Percentiles rank a stretch among this genome's conserved stretches.
Evolutionary conservation across 2,888 invertebrate species (phyloP).

Genomic region (Tenthredo distinguenda): DNA sequence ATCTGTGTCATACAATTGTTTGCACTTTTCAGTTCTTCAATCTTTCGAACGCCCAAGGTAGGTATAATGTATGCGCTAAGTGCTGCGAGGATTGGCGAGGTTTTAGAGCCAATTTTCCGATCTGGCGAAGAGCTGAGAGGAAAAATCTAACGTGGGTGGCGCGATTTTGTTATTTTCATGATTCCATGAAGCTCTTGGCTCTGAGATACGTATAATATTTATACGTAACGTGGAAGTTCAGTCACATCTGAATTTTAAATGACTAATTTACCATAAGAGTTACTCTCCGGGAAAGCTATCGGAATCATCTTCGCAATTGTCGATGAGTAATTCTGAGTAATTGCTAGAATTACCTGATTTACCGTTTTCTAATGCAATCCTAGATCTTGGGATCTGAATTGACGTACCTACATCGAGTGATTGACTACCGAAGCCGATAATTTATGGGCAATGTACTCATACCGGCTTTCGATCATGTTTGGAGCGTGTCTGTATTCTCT

Average conservation of each 20-base stretch:
- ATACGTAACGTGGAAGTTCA: not conserved
- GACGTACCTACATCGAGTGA: not conserved
- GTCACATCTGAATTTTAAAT: not conserved
- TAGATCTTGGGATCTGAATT: not conserved
- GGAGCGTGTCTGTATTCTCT: not conserved
- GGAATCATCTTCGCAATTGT: conserved; percentile 4
- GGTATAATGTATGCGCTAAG: not conserved
- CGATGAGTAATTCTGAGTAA: conserved; percentile 33
- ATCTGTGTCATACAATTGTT: conserved; percentile 45
- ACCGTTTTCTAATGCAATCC: not conserved
- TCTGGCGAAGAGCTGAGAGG: not conserved
- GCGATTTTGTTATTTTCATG: not conserved
- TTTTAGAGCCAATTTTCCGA: not conserved
- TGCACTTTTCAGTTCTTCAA: conserved; percentile 53
- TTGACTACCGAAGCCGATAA: not conserved
- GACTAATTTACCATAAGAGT: not conserved
- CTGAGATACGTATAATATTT: not conserved
- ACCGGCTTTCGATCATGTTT: conserved; percentile 7
- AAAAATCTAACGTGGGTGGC: not conserved
- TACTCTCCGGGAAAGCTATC: not conserved
- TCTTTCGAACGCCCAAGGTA: conserved; percentile 54
- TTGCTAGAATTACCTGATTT: conserved; percentile 1
- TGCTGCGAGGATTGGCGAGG: not conserved
- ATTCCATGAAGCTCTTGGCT: not conserved
- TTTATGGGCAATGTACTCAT: conserved; percentile 4